These are phyloP conservation scores for Drosophila aff. DNA, from an alignment of 1,140 invertebrate species.

Conservation along the genomic window DNA sequence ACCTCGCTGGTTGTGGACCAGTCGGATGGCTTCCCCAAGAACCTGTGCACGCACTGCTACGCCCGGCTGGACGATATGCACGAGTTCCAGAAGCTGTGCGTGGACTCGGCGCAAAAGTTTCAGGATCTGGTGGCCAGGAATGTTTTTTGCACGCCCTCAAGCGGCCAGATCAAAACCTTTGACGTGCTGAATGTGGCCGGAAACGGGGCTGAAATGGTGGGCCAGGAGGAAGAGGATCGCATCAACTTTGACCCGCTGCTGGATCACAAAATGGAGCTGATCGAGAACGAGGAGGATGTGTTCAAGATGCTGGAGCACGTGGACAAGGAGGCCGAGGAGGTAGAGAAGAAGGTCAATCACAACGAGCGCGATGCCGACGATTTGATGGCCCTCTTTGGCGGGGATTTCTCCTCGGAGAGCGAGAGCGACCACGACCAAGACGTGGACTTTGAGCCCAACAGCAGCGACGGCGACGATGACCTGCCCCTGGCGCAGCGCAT, in stretches of 20 bases:
- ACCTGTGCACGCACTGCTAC: slow-evolving; percentile 69
- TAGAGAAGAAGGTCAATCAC: slow-evolving; percentile 55
- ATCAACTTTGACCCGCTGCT: slow-evolving; percentile 79
- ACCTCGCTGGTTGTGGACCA: slow-evolving; percentile 74
- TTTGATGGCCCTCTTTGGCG: slow-evolving; percentile 35
- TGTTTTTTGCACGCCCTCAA: slow-evolving; percentile 26
- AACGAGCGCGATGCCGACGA: slow-evolving; percentile 28
- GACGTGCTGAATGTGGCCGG: slow-evolving; percentile 58
- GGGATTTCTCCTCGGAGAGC: slow-evolving; percentile 41
- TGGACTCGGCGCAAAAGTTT: slow-evolving; percentile 72
- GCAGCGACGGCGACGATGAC: slow-evolving; percentile 71
- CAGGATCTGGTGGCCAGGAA: slow-evolving; percentile 73
- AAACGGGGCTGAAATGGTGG: slow-evolving; percentile 46
- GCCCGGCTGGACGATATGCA: slow-evolving; percentile 71
- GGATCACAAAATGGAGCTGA: slow-evolving; percentile 79
- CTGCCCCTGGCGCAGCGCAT: slow-evolving; percentile 70
- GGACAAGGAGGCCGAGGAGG: slow-evolving; percentile 73
- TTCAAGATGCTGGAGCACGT: slow-evolving; percentile 82
- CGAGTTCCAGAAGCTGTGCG: slow-evolving; percentile 76
- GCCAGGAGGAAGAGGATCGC: slow-evolving; percentile 70
- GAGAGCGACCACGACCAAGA: slow-evolving; percentile 48
- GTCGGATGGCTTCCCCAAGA: slow-evolving; percentile 74
- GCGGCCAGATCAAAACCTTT: slow-evolving; percentile 56
- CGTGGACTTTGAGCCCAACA: slow-evolving; percentile 59
- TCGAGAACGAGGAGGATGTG: slow-evolving; percentile 80